Percentiles rank a stretch among this genome's conserved stretches.
Evolutionary conservation across 2,113 vertebrate genomes (phyloP).

Genomic region (Rhabdomys dilectus): DNA sequence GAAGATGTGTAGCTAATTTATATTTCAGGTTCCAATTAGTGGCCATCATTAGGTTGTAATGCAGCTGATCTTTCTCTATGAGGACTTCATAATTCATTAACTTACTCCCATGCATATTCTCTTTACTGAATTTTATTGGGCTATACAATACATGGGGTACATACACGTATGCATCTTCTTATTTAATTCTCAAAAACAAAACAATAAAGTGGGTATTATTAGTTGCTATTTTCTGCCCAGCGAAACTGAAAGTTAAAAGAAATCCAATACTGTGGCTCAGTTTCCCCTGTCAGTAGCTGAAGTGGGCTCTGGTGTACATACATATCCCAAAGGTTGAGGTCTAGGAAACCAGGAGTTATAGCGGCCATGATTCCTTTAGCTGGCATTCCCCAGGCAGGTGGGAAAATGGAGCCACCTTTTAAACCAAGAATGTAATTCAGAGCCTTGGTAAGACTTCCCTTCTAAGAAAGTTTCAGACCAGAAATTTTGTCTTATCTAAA

Average conservation of each 20-base stretch:
- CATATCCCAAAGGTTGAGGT: neutral
- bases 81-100: neutral
- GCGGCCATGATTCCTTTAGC: neutral
- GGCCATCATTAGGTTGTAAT: neutral
- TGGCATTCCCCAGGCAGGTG: neutral
- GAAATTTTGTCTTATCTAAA: conserved; percentile 23
- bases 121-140: neutral
- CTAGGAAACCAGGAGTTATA: neutral
- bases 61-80: conserved; percentile 20
- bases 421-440: neutral
- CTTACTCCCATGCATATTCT: neutral
- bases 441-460: neutral
- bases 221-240: neutral
- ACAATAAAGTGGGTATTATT: neutral
- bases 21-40: neutral
- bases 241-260: conserved; percentile 8
- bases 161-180: neutral
- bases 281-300: neutral
- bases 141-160: neutral
- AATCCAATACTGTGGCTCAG: neutral
- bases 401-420: neutral
- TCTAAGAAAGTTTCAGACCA: neutral
- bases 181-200: conserved; percentile 17
- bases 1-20: neutral
- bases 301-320: neutral